Base-by-base conservation (phyloP, 2,888 invertebrate genomes). In the Ormyrus rosae region DNA sequence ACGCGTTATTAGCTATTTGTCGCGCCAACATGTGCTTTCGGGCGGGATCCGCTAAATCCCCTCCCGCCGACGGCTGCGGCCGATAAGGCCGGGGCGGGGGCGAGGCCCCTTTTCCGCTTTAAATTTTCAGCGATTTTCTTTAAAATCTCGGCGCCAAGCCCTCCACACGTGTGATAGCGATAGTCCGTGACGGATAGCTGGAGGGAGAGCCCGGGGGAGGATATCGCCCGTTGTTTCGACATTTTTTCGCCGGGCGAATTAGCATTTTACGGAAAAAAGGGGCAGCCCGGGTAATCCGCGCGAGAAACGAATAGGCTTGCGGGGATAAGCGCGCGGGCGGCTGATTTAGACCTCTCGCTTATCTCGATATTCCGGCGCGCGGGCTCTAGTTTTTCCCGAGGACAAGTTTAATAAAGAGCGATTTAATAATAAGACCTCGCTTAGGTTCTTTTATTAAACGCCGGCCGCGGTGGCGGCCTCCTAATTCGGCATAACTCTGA, bases 41-140 rank as follows among this genome's bases (percentile, higher is more conserved):
- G 71, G 74, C 84, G 84, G 86, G 88, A 90, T 89, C 89, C 89
- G 83, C 86, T 84, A 89, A 90, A 90, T 89, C 88, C 88, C 85
- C 87, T 19, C 83, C 85, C 87, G 86, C 4, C n/a, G 9, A 13
- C 13, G 88, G 87, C 86, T 45, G 86, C 88, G 90, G 89, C 88
- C 90, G 90, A 90, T 90, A 82, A 81, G 78, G 78, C 55, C 34
- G 34, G 34, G 3, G 4, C 2, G 19, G 19, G 19, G 13, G 13
- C n/a, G 13, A 13, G 13, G 56, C 71, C 78, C 81, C 10, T 50
- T 34, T n/a, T 34, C 7, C 77, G 88, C 86, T 88, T 87, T 88
- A 89, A 89, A 90, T 90, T 90, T 90, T 87, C 88, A 82, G 80
- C 84, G 85, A 86, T 88, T 89, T 89, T 88, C 88, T 88, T 88